These are phyloP conservation scores for Globicephala melas DNA, from an alignment of 2,113 vertebrate species.

Conservation along the genomic window DNA sequence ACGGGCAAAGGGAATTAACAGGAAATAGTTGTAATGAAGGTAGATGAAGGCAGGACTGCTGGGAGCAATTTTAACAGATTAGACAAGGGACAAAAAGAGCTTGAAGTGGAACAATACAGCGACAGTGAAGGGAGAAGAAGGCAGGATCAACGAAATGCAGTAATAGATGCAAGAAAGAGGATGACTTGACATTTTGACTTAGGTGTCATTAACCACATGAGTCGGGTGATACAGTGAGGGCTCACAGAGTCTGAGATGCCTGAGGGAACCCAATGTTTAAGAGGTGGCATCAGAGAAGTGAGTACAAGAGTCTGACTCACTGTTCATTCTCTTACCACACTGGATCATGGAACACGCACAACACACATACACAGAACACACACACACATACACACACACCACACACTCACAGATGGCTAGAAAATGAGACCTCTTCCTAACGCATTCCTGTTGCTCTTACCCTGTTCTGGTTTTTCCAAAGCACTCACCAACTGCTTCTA, in stretches of 20 bases:
- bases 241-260: neutral
- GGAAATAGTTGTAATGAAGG: neutral
- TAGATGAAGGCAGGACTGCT: neutral
- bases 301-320: neutral
- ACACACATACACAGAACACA: neutral
- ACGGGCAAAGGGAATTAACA: neutral
- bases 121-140: neutral
- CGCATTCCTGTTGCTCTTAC: neutral
- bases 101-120: neutral
- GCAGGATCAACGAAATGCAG: no score
- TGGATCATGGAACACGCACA: neutral
- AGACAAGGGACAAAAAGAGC: no score
- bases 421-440: neutral
- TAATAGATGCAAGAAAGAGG: neutral
- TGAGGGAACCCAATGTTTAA: neutral
- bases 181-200: neutral
- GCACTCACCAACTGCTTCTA: neutral
- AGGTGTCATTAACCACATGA: neutral
- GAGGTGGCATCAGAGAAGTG: neutral
- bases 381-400: accelerated
- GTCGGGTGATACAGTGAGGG: neutral
- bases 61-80: neutral
- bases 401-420: neutral
- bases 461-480: neutral
- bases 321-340: neutral